Conservation (phyloP, 2,113 vertebrate species). For the Rhabdomys dilectus region DNA sequence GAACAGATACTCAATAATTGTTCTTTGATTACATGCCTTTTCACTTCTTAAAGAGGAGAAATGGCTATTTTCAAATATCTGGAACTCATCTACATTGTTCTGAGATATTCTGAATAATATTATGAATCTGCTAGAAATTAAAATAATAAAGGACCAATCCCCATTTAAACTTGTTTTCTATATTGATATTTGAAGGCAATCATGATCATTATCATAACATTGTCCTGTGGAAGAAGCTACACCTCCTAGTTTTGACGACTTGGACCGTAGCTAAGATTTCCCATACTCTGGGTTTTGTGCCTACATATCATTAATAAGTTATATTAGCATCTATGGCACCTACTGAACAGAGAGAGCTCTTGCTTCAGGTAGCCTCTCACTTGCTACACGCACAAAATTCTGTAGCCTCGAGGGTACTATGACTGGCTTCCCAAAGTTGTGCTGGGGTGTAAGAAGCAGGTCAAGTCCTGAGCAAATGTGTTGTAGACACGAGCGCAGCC, state of each 20-base stretch:
- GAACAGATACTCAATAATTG: not conserved
- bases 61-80: not conserved
- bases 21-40: not conserved
- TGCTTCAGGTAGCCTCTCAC: not conserved
- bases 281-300: not conserved
- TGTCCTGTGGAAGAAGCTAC: not conserved
- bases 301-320: not conserved
- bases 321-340: not conserved
- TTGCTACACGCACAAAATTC: not conserved
- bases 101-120: not conserved
- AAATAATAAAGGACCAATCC: constrained; percentile 32
- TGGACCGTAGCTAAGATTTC: not conserved
- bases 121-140: constrained; percentile 22
- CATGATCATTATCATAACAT: not conserved
- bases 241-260: not conserved
- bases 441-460: not conserved
- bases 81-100: not conserved
- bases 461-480: not conserved
- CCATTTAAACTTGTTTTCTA: not conserved
- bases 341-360: not conserved
- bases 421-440: not conserved
- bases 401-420: not conserved
- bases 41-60: constrained; percentile 34
- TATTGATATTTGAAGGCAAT: not conserved
- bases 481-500: not conserved